Percentiles rank a stretch among this genome's conserved stretches.
Evolutionary conservation across 2,888 invertebrate genomes (phyloP).

Genomic region (Epiblema foenella): DNA sequence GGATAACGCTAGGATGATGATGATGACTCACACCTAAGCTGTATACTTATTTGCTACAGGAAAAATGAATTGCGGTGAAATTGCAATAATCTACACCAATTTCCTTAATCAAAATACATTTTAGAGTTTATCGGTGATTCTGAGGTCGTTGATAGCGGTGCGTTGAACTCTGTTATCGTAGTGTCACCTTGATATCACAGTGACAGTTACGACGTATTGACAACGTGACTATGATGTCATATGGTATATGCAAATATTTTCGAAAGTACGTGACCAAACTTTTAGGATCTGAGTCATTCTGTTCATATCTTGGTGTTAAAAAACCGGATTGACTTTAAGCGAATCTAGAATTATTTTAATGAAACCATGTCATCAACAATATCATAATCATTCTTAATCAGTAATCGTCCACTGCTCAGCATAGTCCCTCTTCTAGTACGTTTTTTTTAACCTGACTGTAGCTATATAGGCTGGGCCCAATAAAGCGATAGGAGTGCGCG

Average conservation of each 20-base stretch:
- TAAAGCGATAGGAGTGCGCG: too few relatives aligned
- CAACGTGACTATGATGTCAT: slow-evolving; percentile 31
- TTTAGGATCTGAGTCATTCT: neutral
- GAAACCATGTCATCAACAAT: too few relatives aligned
- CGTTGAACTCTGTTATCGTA: slow-evolving; percentile 46
- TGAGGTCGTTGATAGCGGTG: slow-evolving; percentile 56
- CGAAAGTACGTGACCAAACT: neutral
- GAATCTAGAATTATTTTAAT: too few relatives aligned
- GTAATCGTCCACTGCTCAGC: too few relatives aligned
- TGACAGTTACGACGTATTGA: slow-evolving; percentile 18
- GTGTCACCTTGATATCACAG: slow-evolving; percentile 40
- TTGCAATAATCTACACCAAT: neutral
- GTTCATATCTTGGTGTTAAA: neutral
- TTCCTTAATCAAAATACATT: slow-evolving; percentile 32
- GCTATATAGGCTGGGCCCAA: too few relatives aligned
- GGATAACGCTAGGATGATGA: too few relatives aligned
- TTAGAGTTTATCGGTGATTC: slow-evolving; percentile 59
- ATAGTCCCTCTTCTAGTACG: too few relatives aligned
- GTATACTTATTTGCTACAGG: too few relatives aligned
- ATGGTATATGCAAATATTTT: slow-evolving; percentile 26
- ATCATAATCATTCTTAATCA: too few relatives aligned
- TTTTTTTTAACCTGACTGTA: too few relatives aligned
- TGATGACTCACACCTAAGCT: too few relatives aligned
- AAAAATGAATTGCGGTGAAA: too few relatives aligned
- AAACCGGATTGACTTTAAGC: neutral